A percentile compares a stretch with the other conserved stretches of the same genome.
Conservation (phyloP, 64 coral and sea anemone genomes). For the Anthopleura sola region DNA sequence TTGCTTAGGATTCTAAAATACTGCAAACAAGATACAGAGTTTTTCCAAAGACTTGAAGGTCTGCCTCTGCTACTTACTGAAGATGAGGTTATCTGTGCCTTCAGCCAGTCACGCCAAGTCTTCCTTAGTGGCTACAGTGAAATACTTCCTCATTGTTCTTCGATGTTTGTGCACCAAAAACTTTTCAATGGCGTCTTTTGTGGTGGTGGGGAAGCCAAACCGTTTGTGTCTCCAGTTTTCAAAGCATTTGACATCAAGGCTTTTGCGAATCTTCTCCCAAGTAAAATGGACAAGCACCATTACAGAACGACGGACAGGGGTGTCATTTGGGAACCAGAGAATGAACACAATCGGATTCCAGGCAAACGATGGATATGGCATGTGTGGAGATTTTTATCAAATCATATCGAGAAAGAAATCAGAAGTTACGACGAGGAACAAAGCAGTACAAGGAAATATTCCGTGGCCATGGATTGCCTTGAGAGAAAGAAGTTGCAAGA, state of each 20-base stretch:
- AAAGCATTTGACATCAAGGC: neutral
- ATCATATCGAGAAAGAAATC: neutral
- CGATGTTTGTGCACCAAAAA: constrained; percentile 53
- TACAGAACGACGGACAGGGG: neutral
- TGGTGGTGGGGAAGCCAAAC: neutral
- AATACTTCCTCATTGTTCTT: constrained; percentile 40
- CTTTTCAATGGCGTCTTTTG: neutral
- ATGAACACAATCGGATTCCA: neutral
- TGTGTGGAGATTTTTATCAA: constrained; percentile 1
- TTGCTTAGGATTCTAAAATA: constrained; percentile 24
- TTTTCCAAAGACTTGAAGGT: constrained; percentile 32
- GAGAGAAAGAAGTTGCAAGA: neutral
- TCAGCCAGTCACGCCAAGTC: constrained; percentile 11
- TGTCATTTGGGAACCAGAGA: neutral
- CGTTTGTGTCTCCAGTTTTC: neutral
- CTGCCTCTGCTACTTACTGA: constrained; percentile 63
- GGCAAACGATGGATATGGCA: neutral
- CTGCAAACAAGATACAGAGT: constrained; percentile 18
- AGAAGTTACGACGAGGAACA: neutral
- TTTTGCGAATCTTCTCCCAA: constrained; percentile 7
- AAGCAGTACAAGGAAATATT: neutral
- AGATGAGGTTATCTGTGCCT: constrained; percentile 43
- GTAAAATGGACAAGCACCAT: neutral
- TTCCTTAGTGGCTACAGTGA: constrained; percentile 33
- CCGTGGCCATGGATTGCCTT: neutral